A percentile compares a stretch with the other conserved stretches of the same genome.
Conservation (phyloP, 2,113 vertebrate species). For the Lycaon pictus region DNA sequence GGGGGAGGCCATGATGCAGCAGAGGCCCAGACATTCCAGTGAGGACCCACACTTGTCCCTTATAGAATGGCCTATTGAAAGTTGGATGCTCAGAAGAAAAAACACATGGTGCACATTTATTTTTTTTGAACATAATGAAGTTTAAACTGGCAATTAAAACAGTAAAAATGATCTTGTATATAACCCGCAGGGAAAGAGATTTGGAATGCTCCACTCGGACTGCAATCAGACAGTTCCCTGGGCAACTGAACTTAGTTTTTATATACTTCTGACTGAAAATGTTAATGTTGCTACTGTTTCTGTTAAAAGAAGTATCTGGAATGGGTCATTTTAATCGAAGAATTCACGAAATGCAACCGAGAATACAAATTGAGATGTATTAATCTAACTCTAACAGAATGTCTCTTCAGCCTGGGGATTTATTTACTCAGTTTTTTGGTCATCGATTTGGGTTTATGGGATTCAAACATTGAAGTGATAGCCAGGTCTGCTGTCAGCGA, state of each 20-base stretch:
- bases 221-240: background rate
- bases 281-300: background rate
- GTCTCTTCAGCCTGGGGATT: background rate
- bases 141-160: slow-evolving; percentile 41
- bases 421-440: slow-evolving; percentile 5
- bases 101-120: background rate
- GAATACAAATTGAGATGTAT: background rate
- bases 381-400: slow-evolving; percentile 17
- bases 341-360: slow-evolving; percentile 41
- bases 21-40: background rate
- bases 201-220: slow-evolving; percentile 18
- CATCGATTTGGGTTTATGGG: background rate
- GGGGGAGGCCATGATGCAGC: background rate
- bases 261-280: slow-evolving; percentile 43
- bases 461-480: background rate
- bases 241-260: background rate
- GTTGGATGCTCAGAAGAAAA: slow-evolving; percentile 28
- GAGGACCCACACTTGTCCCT: background rate
- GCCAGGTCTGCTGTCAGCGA: background rate
- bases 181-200: slow-evolving; percentile 5
- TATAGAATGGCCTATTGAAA: background rate
- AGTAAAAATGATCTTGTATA: background rate
- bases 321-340: background rate
- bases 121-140: slow-evolving; percentile 36
- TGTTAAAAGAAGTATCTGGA: background rate